Evolutionary conservation across 2,888 invertebrate genomes (phyloP).

Genomic region (Drosophila buzzatii): DNA sequence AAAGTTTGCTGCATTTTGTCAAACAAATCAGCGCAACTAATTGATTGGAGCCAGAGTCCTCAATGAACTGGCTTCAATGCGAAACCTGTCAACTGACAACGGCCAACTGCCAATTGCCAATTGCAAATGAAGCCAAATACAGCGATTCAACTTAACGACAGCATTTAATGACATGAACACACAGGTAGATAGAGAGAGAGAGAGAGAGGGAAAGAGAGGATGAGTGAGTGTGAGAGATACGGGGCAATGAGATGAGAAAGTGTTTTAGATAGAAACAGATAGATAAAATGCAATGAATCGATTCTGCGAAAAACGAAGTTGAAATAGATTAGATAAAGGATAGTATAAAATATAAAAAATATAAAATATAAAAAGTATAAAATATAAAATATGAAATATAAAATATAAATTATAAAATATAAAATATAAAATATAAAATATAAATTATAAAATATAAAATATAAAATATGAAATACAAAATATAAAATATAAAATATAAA

Average conservation of each 20-base stretch:
- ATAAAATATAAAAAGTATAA: too few species aligned
- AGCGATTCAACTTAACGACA: slow-evolving; percentile 48
- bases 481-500: too few species aligned
- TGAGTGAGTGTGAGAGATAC: neutral
- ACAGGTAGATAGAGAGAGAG: neutral
- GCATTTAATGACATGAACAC: slow-evolving; percentile 39
- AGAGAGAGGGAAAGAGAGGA: neutral
- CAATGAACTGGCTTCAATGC: slow-evolving; percentile 16
- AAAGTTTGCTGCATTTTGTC: slow-evolving; percentile 58
- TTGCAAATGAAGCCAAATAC: slow-evolving; percentile 38
- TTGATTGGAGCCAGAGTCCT: slow-evolving; percentile 51
- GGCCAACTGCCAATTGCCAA: slow-evolving; percentile 5
- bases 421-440: too few species aligned
- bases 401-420: too few species aligned
- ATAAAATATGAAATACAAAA: too few species aligned
- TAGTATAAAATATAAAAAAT: too few species aligned
- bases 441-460: too few species aligned
- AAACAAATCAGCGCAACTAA: slow-evolving; percentile 71
- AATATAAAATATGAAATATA: too few species aligned
- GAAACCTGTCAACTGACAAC: slow-evolving; percentile 18
- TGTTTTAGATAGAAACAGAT: neutral
- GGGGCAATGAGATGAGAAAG: neutral
- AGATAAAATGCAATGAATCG: neutral
- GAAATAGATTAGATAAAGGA: too few species aligned
- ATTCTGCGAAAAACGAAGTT: too few species aligned